Base-by-base conservation (phyloP, 2,797 vertebrate species). In the Thamnophis elegans region DNA sequence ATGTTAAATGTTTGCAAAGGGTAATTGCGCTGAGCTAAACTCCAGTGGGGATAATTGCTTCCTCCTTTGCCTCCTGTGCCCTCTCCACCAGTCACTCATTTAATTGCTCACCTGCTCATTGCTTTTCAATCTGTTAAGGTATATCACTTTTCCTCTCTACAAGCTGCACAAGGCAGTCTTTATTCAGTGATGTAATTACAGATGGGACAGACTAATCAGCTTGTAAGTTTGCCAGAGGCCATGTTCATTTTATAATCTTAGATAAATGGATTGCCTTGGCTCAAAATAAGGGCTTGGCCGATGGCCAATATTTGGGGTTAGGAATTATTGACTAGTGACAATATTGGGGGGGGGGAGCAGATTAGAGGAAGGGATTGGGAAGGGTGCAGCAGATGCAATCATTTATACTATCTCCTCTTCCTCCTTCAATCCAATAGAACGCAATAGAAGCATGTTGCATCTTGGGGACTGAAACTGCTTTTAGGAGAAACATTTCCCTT, bases 171-270 rank as follows among this genome's bases (percentile, higher is more conserved):
- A 42, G 73, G 42, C 78, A 68, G 85, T 93, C 85, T 87, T 56
- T 93, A 90, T 93, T 87, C 85, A 88, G 89, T 88, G 89, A 32
- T 12, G 85, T 88, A 93, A 93, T 90, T 90, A 93, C 89, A 87
- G 87, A 87, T 60, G 85, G 85, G 85, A 78, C 73, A 93, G n/a
- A 54, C 89, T 93, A 90, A 90, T 78, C 85, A 90, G 62, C 85
- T 93, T 93, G 85, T 93, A 47, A 91, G 32, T 65, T 73, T 87
- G 85, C 87, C 62, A 73, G 55, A 65, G 36, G 58, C 65, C 62
- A 60, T 10, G 89, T 42, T 90, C 73, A 93, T 60, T 90, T 88
- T 65, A 73, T 10, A 12, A 78, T 51, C 88, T 88, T 56, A 85
- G 56, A 11, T 56, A 60, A 90, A 87, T 82, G 42, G 78, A 82